Percentiles rank a stretch among this genome's conserved stretches.
Evolutionary conservation across 2,797 vertebrate species (phyloP).

Genomic region (Xenops minutus): DNA sequence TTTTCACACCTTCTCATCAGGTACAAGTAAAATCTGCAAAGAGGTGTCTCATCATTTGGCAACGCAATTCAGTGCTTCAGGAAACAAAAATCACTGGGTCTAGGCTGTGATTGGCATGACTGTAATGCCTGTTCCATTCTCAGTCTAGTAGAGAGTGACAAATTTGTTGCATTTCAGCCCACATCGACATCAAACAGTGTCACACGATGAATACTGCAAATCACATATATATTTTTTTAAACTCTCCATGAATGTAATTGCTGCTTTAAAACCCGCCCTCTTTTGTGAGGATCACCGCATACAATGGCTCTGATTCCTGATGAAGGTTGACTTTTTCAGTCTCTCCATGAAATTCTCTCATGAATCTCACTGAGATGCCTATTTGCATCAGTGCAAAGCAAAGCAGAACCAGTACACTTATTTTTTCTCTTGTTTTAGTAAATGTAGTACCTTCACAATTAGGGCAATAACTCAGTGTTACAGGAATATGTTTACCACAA

Average conservation of each 20-base stretch:
- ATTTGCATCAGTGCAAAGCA: background rate
- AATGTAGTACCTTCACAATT: background rate
- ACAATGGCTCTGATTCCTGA: background rate
- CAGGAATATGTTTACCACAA: background rate
- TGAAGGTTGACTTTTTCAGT: background rate
- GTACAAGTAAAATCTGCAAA: constrained; percentile 5
- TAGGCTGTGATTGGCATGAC: constrained; percentile 8
- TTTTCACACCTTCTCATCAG: constrained; percentile 18
- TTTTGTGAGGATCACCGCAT: background rate
- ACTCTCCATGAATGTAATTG: background rate
- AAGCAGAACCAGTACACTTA: background rate
- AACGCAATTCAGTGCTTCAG: background rate
- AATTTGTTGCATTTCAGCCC: constrained; percentile 46
- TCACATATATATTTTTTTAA: background rate
- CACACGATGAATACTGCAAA: constrained; percentile 11
- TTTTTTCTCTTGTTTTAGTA: background rate
- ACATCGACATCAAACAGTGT: constrained; percentile 21
- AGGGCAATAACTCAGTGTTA: background rate
- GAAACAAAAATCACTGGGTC: background rate
- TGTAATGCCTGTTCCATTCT: constrained; percentile 7
- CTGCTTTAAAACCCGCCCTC: background rate
- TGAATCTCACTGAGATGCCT: background rate
- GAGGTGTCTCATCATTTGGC: background rate
- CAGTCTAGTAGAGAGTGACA: constrained; percentile 30
- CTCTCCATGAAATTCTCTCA: background rate